Percentiles rank a stretch among this genome's conserved stretches.
Evolutionary conservation across 2,888 invertebrate species (phyloP).

Genomic region (Lucinisca nassula): DNA sequence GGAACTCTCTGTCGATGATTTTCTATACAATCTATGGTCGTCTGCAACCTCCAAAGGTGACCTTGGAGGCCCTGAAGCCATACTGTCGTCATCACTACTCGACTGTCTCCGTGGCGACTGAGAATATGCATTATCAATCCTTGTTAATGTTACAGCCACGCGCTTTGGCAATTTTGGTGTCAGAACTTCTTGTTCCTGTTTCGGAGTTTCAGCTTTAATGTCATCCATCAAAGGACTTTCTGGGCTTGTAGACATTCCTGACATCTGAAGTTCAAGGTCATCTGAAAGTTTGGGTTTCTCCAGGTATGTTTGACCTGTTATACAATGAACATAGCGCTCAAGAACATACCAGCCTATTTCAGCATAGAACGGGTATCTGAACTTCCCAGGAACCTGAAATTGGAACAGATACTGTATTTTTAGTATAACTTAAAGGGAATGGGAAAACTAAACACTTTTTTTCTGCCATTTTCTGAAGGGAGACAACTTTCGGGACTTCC

Average conservation of each 20-base stretch:
- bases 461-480: too few relatives aligned
- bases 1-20: constrained; percentile 72
- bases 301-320: constrained; percentile 91
- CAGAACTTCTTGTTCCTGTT: constrained; percentile 1
- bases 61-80: constrained; percentile 51
- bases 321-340: constrained; percentile 96
- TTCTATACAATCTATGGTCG: constrained; percentile 56
- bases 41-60: constrained; percentile 58
- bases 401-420: too few relatives aligned
- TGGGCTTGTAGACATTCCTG: constrained; percentile 23
- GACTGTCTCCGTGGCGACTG: constrained; percentile 56
- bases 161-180: constrained; percentile 78
- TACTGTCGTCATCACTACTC: constrained; percentile 73
- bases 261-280: constrained; percentile 59
- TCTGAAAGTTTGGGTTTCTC: constrained; percentile 73
- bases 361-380: constrained; percentile 99
- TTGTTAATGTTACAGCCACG: constrained; percentile 81
- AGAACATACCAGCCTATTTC: constrained; percentile 99
- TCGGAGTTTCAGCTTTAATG: not conserved
- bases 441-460: too few relatives aligned
- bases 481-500: too few relatives aligned
- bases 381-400: constrained; percentile 97
- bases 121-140: constrained; percentile 75
- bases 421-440: too few relatives aligned
- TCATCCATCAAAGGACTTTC: constrained; percentile 23